A percentile compares a stretch with the other conserved stretches of the same genome.
Conservation (phyloP, 2,113 vertebrate species). For the Benitochromis conjunctus region DNA sequence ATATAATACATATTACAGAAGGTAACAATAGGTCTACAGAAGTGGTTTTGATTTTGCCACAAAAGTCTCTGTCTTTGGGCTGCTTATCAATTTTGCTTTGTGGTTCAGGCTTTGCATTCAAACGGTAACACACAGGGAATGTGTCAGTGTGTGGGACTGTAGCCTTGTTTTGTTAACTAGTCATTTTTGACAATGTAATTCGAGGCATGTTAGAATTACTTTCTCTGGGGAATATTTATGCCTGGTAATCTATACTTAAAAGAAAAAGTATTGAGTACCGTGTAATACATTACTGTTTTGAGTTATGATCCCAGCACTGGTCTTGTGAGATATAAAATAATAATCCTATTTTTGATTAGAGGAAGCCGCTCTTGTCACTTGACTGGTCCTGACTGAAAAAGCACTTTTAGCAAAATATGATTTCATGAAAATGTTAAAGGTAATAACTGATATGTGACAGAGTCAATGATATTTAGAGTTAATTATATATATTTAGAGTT, state of each 20-base stretch:
- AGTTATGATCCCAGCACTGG: neutral
- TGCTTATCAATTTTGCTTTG: accelerated
- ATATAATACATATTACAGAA: neutral
- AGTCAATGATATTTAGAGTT: neutral
- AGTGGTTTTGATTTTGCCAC: neutral
- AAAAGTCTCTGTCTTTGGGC: neutral
- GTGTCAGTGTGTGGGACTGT: neutral
- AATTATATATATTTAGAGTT: neutral
- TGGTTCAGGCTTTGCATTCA: neutral
- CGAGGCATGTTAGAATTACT: neutral
- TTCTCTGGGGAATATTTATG: neutral
- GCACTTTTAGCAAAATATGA: neutral
- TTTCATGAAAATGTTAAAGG: neutral
- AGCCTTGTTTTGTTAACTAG: neutral
- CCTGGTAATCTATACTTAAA: neutral
- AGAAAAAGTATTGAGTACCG: neutral
- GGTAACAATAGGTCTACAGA: neutral
- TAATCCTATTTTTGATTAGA: neutral
- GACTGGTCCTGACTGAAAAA: neutral
- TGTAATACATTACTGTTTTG: neutral
- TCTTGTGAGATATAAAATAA: neutral
- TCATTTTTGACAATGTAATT: neutral
- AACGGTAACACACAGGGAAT: neutral
- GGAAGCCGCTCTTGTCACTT: neutral
- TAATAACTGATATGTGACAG: neutral